These are phyloP conservation scores for Lordiphosa collinella DNA, from an alignment of 1,140 invertebrate genomes.

Conservation along the genomic window DNA sequence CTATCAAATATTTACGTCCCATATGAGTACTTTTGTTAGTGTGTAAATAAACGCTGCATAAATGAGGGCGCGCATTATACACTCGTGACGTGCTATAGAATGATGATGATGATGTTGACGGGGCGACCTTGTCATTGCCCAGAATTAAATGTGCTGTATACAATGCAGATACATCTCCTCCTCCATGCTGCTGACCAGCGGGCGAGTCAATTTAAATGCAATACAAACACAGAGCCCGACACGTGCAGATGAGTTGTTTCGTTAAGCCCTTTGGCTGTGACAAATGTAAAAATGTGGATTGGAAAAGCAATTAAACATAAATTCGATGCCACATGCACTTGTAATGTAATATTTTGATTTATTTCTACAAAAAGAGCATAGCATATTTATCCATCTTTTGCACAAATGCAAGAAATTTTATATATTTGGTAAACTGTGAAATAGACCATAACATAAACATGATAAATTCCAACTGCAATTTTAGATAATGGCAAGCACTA, in stretches of 20 bases:
- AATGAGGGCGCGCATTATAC: conserved; percentile 44
- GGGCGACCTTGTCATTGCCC: conserved; percentile 35
- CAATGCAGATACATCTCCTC: conserved; percentile 2
- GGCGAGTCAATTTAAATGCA: conserved; percentile 32
- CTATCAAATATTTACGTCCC: conserved; percentile 41
- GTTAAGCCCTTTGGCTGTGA: not conserved
- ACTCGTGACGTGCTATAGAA: conserved; percentile 26
- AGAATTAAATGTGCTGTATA: conserved; percentile 3
- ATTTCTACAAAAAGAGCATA: too few species aligned
- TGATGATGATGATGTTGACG: conserved; percentile 30
- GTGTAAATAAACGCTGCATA: conserved; percentile 50
- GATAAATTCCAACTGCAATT: too few species aligned
- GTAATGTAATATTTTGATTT: too few species aligned
- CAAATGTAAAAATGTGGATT: not conserved
- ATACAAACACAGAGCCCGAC: conserved; percentile 24
- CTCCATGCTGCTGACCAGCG: conserved; percentile 3
- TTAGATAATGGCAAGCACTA: not conserved
- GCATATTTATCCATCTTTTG: too few species aligned
- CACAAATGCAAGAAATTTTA: too few species aligned
- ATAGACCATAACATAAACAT: too few species aligned
- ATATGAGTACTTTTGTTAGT: not conserved
- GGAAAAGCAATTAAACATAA: too few species aligned
- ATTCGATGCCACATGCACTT: too few species aligned
- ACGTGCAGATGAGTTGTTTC: conserved; percentile 17
- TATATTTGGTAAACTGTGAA: too few species aligned